Conservation (phyloP, 2,113 vertebrate species). For the Chaenogobius annularis region DNA sequence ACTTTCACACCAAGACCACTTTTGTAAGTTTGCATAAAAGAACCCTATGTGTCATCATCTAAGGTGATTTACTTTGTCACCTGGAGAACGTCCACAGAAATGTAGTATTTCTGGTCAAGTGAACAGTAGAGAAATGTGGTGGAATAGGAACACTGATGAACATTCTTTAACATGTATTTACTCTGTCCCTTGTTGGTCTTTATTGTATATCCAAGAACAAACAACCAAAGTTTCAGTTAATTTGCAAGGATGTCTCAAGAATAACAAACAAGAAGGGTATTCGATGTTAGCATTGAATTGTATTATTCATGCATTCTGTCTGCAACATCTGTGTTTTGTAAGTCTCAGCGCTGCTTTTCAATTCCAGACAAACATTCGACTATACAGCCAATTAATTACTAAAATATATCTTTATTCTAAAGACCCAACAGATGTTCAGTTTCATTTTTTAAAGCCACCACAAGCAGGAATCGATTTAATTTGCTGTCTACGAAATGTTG, state of each 20-base stretch:
- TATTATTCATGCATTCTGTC: background rate
- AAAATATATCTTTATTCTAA: background rate
- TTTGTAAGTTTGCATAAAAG: constrained; percentile 24
- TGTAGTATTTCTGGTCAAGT: background rate
- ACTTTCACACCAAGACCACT: constrained; percentile 35
- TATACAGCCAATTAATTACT: background rate
- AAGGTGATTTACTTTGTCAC: background rate
- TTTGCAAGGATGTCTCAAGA: background rate
- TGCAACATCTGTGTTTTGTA: background rate
- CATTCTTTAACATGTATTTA: background rate
- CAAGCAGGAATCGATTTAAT: background rate
- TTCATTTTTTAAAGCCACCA: background rate
- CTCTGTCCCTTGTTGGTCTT: background rate
- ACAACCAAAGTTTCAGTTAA: background rate
- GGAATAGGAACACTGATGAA: constrained; percentile 27
- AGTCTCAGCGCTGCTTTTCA: background rate
- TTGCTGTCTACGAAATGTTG: background rate
- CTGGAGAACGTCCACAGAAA: background rate
- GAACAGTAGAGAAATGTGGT: constrained; percentile 37
- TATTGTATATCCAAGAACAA: background rate
- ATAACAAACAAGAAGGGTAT: background rate
- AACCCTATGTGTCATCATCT: constrained; percentile 10
- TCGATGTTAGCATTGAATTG: background rate
- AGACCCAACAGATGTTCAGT: background rate
- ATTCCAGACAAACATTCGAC: background rate